Percentiles rank a stretch among this genome's conserved stretches.
phyloP scores from a whole-genome alignment of 1,140 invertebrate species.

The Bacillus rossius region DNA sequence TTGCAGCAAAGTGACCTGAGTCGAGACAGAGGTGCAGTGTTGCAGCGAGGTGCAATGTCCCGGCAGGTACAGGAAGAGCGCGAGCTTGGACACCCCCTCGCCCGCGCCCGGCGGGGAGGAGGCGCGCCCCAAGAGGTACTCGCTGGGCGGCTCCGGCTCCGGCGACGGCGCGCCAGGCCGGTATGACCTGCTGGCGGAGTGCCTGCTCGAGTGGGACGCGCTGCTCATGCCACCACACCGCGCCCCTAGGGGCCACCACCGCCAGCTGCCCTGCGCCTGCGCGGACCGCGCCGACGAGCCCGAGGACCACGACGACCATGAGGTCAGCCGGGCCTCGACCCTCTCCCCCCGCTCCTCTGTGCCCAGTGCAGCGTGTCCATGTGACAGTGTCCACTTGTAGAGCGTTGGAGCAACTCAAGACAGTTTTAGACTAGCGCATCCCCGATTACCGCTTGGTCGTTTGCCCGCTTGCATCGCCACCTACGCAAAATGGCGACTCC shows the following conservation, averaged over 20 bases:
- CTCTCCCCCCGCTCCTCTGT: neutral
- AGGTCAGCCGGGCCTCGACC: constrained; percentile 34
- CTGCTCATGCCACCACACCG: constrained; percentile 45
- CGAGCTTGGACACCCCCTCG: constrained; percentile 57
- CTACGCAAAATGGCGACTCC: no score
- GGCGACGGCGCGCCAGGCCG: neutral
- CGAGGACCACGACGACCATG: constrained; percentile 25
- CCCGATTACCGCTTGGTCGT: no score
- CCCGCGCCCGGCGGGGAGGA: neutral
- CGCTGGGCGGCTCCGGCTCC: constrained; percentile 39
- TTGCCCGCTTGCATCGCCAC: no score
- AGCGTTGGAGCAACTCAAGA: no score
- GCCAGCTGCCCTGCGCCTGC: constrained; percentile 48
- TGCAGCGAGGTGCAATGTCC: no score
- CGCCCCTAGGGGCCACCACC: constrained; percentile 40
- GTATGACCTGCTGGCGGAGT: constrained; percentile 4
- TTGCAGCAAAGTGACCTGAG: no score
- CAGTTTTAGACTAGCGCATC: no score
- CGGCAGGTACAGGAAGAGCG: constrained; percentile 49
- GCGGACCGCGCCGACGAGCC: constrained; percentile 35
- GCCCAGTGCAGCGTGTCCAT: no score
- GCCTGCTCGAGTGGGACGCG: constrained; percentile 45
- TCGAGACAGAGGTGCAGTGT: no score
- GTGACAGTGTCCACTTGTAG: no score
- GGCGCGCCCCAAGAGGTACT: neutral